Evolutionary conservation across 2,888 invertebrate species (phyloP), one percentile per base, ranked within the genome.

Genomic region (Phortica okadai): DNA sequence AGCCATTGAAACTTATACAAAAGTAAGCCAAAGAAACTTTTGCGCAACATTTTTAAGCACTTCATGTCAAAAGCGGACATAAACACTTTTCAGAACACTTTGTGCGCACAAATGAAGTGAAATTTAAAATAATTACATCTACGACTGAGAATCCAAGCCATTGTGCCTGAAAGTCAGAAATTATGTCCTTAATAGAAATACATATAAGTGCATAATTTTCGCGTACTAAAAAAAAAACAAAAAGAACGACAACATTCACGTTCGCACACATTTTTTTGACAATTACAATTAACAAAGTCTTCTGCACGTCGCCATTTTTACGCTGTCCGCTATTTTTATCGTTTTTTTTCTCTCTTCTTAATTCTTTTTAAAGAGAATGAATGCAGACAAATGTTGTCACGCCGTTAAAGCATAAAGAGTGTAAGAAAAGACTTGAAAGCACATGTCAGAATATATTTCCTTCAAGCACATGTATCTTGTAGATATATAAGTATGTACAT

Each of bases 81-180:
- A 16, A n/a, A 59, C 59, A 59, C n/a, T 59, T 10, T 16, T 10
- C 11, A 14, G 33, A 2, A 33, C 33, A 33, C 33, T 33, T 33
- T 33, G 33, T 33, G 33, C 33, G 33, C 33, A 5, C 33, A 33
- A 33, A 33, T 33, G 33, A 33, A 33, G 7, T 8, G 59, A 59
- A 59, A 59, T 59, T 59, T 14, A 59, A 59, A 59, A 59, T 59
- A 59, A 59, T 59, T 59, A 59, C 59, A n/a, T 59, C 14, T 59
- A 59, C 50, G 14, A 7, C 59, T 16, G 59, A n/a, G 59, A 3
- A 11, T 50, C 59, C 59, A n/a, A 59, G 42, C 66, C 25, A 66
- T 66, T 66, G 42, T 66, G 66, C 66, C 66, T 41, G 62, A 62
- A 62, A 66, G 66, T 42, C 42, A 42, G 66, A 11, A 33, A 66